These are phyloP conservation scores for Temnothorax ravouxi DNA, from an alignment of 2,888 invertebrate genomes.

Conservation along the genomic window DNA sequence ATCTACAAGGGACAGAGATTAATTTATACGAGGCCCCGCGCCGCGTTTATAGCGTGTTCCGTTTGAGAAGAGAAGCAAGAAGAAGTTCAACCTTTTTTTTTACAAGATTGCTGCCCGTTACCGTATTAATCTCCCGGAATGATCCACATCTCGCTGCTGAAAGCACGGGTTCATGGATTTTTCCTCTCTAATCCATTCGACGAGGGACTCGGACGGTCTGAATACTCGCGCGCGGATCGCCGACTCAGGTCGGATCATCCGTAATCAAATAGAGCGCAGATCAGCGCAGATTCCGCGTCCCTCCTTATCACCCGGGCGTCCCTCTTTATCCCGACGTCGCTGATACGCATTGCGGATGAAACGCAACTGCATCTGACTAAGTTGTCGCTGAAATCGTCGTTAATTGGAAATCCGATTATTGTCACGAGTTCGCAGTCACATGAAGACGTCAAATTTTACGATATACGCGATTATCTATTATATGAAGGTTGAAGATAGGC, in stretches of 20 bases:
- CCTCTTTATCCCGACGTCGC: background rate
- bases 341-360: conserved; percentile 24
- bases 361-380: background rate
- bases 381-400: conserved; percentile 21
- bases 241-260: conserved; percentile 71
- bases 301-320: background rate
- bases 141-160: conserved; percentile 60
- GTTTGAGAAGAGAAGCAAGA: conserved; percentile 8
- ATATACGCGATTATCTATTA: background rate
- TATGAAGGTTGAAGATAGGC: background rate
- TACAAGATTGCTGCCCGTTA: conserved; percentile 54
- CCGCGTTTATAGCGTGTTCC: background rate
- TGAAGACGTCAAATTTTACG: background rate
- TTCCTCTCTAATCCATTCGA: conserved; percentile 61
- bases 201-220: conserved; percentile 49
- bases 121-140: conserved; percentile 57
- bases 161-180: conserved; percentile 61
- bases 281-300: conserved; percentile 67
- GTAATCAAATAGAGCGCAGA: conserved; percentile 73
- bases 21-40: background rate
- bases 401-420: conserved; percentile 34
- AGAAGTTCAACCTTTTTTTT: conserved; percentile 37
- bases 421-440: background rate
- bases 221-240: conserved; percentile 64
- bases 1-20: background rate